A percentile compares a stretch with the other conserved stretches of the same genome.
phyloP scores from a whole-genome alignment of 2,888 invertebrate species.

The Copidosoma aretas region DNA sequence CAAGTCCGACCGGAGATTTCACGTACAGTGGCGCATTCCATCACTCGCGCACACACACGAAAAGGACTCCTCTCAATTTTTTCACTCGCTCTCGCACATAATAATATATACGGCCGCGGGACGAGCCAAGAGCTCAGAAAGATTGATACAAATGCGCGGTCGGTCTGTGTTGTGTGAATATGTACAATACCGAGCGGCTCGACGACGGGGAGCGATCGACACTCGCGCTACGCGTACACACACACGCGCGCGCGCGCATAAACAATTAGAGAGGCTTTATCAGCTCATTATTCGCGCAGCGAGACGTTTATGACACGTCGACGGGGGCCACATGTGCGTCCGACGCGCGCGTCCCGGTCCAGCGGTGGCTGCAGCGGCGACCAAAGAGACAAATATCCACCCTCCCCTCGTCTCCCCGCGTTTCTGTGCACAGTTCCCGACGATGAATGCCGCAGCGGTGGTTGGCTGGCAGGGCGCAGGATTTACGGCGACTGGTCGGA shows the following conservation, averaged over 20 bases:
- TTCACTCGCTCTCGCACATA: too few species aligned
- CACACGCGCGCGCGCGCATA: not conserved
- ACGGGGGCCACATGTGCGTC: not conserved
- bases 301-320: constrained; percentile 23
- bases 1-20: too few species aligned
- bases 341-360: constrained; percentile 4
- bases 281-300: constrained; percentile 24
- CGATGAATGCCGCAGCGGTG: constrained; percentile 2
- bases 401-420: not conserved
- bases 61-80: too few species aligned
- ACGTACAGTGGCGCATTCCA: too few species aligned
- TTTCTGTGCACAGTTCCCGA: constrained; percentile 4
- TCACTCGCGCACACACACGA: too few species aligned
- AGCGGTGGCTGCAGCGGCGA: not conserved
- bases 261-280: constrained; percentile 32
- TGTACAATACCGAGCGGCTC: too few species aligned
- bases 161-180: not conserved
- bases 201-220: not conserved
- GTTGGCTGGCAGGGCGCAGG: not conserved
- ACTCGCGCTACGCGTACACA: constrained; percentile 10
- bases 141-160: not conserved
- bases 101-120: too few species aligned
- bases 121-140: too few species aligned
- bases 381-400: not conserved
- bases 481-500: not conserved